Evolutionary conservation across 2,797 vertebrate genomes (phyloP).

Genomic region (Xyrichtys novacula): DNA sequence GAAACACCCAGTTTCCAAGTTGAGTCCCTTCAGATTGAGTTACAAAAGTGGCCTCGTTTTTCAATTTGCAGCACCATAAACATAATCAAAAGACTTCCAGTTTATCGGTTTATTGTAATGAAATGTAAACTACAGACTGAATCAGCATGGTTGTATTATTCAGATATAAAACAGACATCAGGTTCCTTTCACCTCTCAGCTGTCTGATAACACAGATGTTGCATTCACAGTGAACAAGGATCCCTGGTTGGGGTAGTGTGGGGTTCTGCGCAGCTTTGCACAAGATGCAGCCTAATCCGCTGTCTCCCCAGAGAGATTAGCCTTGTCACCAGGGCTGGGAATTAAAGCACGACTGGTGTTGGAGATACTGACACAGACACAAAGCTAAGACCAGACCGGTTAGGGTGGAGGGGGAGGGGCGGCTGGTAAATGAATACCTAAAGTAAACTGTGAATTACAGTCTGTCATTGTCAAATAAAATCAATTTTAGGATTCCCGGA

Average conservation of each 20-base stretch:
- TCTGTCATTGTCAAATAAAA: slow-evolving; percentile 9
- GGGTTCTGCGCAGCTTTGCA: slow-evolving; percentile 55
- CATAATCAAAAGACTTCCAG: neutral
- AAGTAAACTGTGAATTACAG: slow-evolving; percentile 5
- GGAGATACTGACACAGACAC: slow-evolving; percentile 52
- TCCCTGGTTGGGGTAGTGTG: slow-evolving; percentile 39
- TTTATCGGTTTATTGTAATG: neutral
- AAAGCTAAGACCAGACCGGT: slow-evolving; percentile 13
- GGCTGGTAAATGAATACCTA: slow-evolving; percentile 19
- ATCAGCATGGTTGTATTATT: neutral
- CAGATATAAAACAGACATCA: neutral
- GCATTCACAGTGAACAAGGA: slow-evolving; percentile 38
- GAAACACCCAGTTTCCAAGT: too few relatives aligned
- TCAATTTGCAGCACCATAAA: neutral
- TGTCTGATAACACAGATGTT: neutral
- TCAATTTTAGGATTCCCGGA: neutral
- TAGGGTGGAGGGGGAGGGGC: neutral
- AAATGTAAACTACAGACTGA: neutral
- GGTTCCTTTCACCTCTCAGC: neutral
- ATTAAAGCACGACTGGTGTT: slow-evolving; percentile 61
- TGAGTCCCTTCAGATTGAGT: too few relatives aligned
- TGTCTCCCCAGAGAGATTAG: slow-evolving; percentile 77
- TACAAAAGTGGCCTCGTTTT: too few relatives aligned
- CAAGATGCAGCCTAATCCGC: slow-evolving; percentile 69
- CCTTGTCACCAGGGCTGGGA: slow-evolving; percentile 62